Evolutionary conservation across 2,797 vertebrate genomes (phyloP).

Genomic region (Macropodus opercularis): DNA sequence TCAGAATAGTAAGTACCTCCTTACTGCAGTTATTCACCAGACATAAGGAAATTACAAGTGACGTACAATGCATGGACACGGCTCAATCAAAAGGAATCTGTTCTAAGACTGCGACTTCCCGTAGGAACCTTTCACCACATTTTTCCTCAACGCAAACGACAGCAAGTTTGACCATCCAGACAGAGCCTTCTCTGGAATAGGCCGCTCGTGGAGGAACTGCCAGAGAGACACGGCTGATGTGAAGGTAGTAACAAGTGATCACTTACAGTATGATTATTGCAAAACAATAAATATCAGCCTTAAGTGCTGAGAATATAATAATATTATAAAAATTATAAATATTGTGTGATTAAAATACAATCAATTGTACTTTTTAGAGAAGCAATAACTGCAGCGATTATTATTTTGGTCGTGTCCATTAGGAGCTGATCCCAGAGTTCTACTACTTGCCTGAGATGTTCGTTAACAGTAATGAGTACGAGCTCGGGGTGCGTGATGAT

Average conservation of each 20-base stretch:
- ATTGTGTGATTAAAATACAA: not conserved
- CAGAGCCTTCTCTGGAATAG: constrained; percentile 93
- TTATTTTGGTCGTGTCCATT: not conserved
- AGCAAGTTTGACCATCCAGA: constrained; percentile 96
- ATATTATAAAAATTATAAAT: too few species aligned
- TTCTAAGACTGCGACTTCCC: not conserved
- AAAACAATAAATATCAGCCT: not conserved
- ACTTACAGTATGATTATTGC: constrained; percentile 2
- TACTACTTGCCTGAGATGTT: constrained; percentile 99
- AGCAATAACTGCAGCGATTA: too few species aligned
- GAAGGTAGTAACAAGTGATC: too few species aligned
- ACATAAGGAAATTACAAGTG: not conserved
- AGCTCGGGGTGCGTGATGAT: constrained; percentile 91
- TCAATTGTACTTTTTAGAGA: not conserved
- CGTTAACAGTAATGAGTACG: constrained; percentile 95
- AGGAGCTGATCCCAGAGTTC: constrained; percentile 97
- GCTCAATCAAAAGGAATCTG: not conserved
- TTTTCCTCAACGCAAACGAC: constrained; percentile 96
- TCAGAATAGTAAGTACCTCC: constrained; percentile 91
- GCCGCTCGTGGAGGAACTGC: constrained; percentile 95
- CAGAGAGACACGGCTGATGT: constrained; percentile 98
- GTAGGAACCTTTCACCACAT: constrained; percentile 97
- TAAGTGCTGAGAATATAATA: not conserved
- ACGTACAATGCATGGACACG: not conserved
- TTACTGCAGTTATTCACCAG: constrained; percentile 4